A percentile compares a stretch with the other conserved stretches of the same genome.
Evolutionary conservation across 2,113 vertebrate genomes (phyloP).

Genomic region (Anhinga rufa): DNA sequence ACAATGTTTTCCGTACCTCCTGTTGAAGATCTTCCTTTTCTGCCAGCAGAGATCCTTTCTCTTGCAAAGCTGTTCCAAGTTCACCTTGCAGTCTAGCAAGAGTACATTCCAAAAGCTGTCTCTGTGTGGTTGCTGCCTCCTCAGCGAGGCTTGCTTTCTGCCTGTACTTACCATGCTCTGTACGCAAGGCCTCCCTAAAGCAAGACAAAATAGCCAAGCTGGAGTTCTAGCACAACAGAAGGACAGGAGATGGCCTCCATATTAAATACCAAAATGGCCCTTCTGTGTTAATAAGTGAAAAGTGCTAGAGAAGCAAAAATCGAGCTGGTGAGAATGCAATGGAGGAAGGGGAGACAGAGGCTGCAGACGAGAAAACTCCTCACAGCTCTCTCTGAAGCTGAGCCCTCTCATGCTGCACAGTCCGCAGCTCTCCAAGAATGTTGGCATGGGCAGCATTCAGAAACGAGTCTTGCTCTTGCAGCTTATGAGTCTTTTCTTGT

Average conservation of each 20-base stretch:
- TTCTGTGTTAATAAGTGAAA: not conserved
- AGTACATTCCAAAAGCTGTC: slow-evolving; percentile 62
- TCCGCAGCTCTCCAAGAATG: slow-evolving; percentile 62
- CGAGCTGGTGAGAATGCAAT: not conserved
- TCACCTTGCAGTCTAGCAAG: slow-evolving; percentile 57
- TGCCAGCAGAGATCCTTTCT: slow-evolving; percentile 45
- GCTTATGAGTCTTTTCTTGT: slow-evolving; percentile 58
- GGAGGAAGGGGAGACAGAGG: not conserved
- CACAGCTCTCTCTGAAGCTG: slow-evolving; percentile 70
- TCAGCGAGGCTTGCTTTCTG: slow-evolving; percentile 56
- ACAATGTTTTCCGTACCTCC: slow-evolving; percentile 7
- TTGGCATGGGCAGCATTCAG: slow-evolving; percentile 63
- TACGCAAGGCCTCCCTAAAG: slow-evolving; percentile 62
- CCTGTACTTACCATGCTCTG: slow-evolving; percentile 52
- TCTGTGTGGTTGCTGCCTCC: slow-evolving; percentile 41
- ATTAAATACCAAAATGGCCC: not conserved
- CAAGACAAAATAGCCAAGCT: not conserved
- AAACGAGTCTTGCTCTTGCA: slow-evolving; percentile 69
- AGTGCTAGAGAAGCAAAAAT: not conserved
- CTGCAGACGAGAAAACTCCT: not conserved
- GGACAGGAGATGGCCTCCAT: not conserved
- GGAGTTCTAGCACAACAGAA: not conserved
- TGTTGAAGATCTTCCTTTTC: slow-evolving; percentile 55
- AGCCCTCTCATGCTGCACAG: slow-evolving; percentile 54
- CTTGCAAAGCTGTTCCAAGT: slow-evolving; percentile 32